Base-by-base conservation (phyloP, 2,113 vertebrate species). In the Sciurus niger region DNA sequence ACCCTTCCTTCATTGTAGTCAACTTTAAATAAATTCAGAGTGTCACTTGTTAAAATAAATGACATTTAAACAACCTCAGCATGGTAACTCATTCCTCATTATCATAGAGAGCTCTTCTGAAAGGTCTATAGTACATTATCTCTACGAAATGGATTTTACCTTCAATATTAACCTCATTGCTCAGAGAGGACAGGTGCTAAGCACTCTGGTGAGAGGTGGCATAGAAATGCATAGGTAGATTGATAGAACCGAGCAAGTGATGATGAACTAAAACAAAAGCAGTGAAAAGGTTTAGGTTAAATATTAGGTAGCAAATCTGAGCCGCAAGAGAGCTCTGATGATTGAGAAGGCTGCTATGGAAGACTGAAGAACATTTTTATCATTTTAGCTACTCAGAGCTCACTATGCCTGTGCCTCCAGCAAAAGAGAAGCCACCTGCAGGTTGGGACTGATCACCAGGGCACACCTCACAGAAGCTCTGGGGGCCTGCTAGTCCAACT, bases 21-120 rank as follows among this genome's bases (percentile, higher is more conserved):
- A 98, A 98, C 97, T 97, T 97, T 97, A 97, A 98, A 96, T 97
- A 98, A 98, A 98, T 98, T 96, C 95, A 79, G 90, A 96, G 90
- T 96, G 97, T 98, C 96, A 97, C 97, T 98, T 98, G 97, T 98
- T 97, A 98, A 97, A 98, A 98, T 97, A 97, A 97, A 98, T 97
- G 97, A 97, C 97, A 97, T 97, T 98, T 97, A 97, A 98, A 98
- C 96, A 97, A 97, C 97, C 97, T 97, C 95, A 93, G 97, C 96
- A 97, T 97, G 96, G 93, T 97, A 97, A 97, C 97, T 96, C 95
- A 96, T 97, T 93, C 92, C 97, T 98, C 97, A 98, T 98, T 98
- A 98, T 95, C 98, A 98, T 96, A 98, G 94, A 95, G 94, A 85
- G 96, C 97, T 98, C 96, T 97, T 87, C 88, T 96, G 98, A 98